Base-by-base conservation (phyloP, 2,888 invertebrate genomes). In the Phymatocera aterrima region DNA sequence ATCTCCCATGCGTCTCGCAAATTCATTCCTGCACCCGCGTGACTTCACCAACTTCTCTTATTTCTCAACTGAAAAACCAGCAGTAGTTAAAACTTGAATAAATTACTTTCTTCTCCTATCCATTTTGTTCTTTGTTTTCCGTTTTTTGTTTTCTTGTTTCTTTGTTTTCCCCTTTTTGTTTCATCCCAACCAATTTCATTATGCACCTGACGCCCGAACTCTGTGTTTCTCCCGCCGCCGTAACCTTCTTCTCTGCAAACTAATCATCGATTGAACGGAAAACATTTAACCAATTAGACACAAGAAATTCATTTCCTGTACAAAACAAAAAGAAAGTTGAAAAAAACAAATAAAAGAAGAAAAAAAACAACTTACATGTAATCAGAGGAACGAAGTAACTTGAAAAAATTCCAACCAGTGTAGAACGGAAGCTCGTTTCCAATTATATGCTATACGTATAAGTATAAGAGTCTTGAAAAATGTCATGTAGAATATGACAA, bases 21-120 rank as follows among this genome's bases (percentile, higher is more conserved):
- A 78, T 78, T 78, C 61, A 57, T 75, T 75, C 74, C 24, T 60
- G 72, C 72, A 48, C 51, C 72, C 51, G 48, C 51, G 72, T 51
- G 72, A 48, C 72, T 72, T 72, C 51, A 18, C 21, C 21, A 51
- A 72, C 72, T 72, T 31, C 51, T 68, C 68, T 28, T 68, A 15
- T 6, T 37, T 37, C 21, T 37, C 72, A n/a, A 21, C 54, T 18
- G 54, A 48, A 72, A n/a, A 54, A 70, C 54, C 57, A 37, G 60
- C 48, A 54, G 54, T 74, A 78, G 78, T 78, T 72, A 72, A 70
- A 72, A 18, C 46, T 60, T 57, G 54, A 74, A 78, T 78, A 78
- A 74, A 78, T 78, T 78, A 78, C 78, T 28, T 78, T 74, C 31
- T 18, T 61, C 18, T n/a, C 15, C n/a, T n/a, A n/a, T n/a, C n/a